phyloP scores from a whole-genome alignment of 2,113 vertebrate species.

The Tauraco erythrolophus region DNA sequence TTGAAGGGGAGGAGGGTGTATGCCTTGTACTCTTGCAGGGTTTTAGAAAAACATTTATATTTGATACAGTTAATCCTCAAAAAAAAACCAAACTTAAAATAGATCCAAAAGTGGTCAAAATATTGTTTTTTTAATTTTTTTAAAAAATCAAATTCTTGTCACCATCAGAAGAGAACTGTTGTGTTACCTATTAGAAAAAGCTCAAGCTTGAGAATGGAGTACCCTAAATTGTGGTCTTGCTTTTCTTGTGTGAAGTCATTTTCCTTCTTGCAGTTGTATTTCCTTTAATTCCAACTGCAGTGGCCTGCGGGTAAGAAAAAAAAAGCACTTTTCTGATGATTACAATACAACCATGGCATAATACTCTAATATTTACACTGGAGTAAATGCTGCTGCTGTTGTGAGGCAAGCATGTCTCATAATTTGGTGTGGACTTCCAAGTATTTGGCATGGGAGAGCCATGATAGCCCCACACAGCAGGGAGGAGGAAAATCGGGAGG shows the following conservation, averaged over 20 bases:
- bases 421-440: background rate
- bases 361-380: background rate
- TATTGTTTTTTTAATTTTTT: background rate
- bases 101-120: background rate
- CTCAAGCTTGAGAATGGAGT: background rate
- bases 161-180: background rate
- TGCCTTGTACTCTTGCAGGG: rapidly evolving
- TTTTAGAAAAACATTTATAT: background rate
- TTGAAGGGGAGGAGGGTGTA: background rate
- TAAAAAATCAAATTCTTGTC: background rate
- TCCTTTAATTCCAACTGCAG: background rate
- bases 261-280: background rate
- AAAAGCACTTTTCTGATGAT: background rate
- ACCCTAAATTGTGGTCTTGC: background rate
- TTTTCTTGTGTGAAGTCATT: background rate
- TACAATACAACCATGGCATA: background rate
- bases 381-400: background rate
- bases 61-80: background rate
- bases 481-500: background rate
- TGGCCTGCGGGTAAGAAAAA: background rate
- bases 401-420: background rate
- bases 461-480: rapidly evolving
- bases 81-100: background rate
- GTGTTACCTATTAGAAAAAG: background rate
- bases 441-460: background rate